Base-by-base conservation (phyloP, 35 echinoderm and acorn worm genomes). In the Ophiothrix spiculata region DNA sequence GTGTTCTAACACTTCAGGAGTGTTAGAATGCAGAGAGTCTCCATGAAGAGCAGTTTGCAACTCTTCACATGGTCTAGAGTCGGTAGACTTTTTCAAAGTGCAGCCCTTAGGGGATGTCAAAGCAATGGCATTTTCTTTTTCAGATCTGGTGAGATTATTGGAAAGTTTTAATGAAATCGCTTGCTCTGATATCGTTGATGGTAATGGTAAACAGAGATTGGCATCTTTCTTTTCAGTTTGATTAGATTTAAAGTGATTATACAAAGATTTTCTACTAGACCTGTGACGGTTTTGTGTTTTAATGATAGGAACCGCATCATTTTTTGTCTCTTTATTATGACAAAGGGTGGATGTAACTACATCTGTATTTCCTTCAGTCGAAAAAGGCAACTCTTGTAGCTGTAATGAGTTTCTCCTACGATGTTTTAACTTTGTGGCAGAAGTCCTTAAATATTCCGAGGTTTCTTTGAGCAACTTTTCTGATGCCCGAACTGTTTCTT, bases 381-480 rank as follows among this genome's bases (percentile, higher is more conserved):
- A 35, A 37, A 37, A 33, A 42, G 19, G 81, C 32, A 84, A 29
- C 31, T 69, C 32, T 14, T 84, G 31, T 75, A 77, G 35, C 40
- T 34, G 83, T 4, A 84, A n/a, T 3, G 88, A 90, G 56, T 74
- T 39, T 49, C 77, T 82, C 35, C 88, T 83, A 32, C 87, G 38
- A 76, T 90, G 88, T 32, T 80, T 64, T 4, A 81, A 69, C 33
- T 90, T 90, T 42, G 83, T 64, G 13, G 88, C 75, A 10, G 88
- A 90, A 35, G 88, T 64, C 32, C 63, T 73, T 11, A 90, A 80
- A 40, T 90, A 90, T 8, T 90, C 56, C 34, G 90, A 81, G 21
- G 90, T 87, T 74, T 87, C 82, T 46, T 69, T 83, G 0, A 92
- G 79, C 8, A 92, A 79, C 49, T 78, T 78, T 78, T 92, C 84